Percentiles rank a stretch among this genome's conserved stretches.
Evolutionary conservation across 2,113 vertebrate genomes (phyloP).

Genomic region (Phrynosoma blainvillii): DNA sequence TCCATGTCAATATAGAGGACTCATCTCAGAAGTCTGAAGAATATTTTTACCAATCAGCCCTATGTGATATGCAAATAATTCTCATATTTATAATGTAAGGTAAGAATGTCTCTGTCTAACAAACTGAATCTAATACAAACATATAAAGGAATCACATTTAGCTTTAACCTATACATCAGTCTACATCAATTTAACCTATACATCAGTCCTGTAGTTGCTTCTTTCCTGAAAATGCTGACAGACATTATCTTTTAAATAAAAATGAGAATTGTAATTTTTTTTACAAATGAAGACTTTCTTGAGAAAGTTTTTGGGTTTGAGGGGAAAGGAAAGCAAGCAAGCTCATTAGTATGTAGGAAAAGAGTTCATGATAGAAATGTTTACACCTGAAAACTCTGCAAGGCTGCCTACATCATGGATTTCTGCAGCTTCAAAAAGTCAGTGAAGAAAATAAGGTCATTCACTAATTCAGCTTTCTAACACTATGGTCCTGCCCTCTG

Average conservation of each 20-base stretch:
- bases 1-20: slow-evolving; percentile 39
- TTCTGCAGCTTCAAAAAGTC: slow-evolving; percentile 22
- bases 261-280: slow-evolving; percentile 68
- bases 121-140: slow-evolving; percentile 65
- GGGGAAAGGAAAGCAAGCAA: slow-evolving; percentile 53
- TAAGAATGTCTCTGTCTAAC: slow-evolving; percentile 59
- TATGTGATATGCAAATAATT: slow-evolving; percentile 54
- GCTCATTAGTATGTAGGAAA: slow-evolving; percentile 45
- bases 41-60: slow-evolving; percentile 53
- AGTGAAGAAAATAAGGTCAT: slow-evolving; percentile 28
- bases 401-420: slow-evolving; percentile 23
- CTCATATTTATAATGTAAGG: slow-evolving; percentile 55
- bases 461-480: slow-evolving; percentile 57
- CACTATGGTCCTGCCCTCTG: slow-evolving; percentile 41
- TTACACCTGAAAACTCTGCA: slow-evolving; percentile 59
- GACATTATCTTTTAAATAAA: slow-evolving; percentile 56
- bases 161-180: slow-evolving; percentile 54
- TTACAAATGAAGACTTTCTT: slow-evolving; percentile 62
- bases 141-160: slow-evolving; percentile 64
- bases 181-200: slow-evolving; percentile 27
- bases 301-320: slow-evolving; percentile 36
- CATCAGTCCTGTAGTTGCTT: slow-evolving; percentile 62
- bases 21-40: slow-evolving; percentile 57
- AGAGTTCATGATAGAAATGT: slow-evolving; percentile 43
- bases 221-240: slow-evolving; percentile 55